Evolutionary conservation across 2,888 invertebrate genomes (phyloP).

Genomic region (Periphyllus acericola): DNA sequence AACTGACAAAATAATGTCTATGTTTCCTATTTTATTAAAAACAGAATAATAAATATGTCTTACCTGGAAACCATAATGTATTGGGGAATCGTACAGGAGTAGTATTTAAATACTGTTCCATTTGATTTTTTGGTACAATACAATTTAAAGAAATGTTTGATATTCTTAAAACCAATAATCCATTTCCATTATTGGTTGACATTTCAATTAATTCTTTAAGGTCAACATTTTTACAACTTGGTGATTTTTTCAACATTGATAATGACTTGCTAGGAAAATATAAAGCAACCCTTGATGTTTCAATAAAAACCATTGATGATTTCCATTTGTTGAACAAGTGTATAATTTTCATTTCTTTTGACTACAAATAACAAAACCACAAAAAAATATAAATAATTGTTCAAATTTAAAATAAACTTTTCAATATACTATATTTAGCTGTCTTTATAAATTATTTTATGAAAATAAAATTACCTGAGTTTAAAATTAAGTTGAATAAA

Average conservation of each 20-base stretch:
- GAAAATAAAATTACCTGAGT: no score
- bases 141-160: constrained; percentile 56
- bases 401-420: neutral
- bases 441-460: no score
- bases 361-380: constrained; percentile 21
- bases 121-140: constrained; percentile 44
- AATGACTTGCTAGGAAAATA: constrained; percentile 59
- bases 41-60: neutral
- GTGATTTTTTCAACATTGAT: constrained; percentile 42
- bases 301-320: constrained; percentile 50
- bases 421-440: neutral
- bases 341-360: constrained; percentile 54
- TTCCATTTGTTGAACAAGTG: constrained; percentile 51
- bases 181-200: constrained; percentile 38
- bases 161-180: constrained; percentile 49
- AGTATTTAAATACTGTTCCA: constrained; percentile 53
- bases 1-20: no score
- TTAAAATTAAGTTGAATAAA: no score
- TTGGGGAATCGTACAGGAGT: constrained; percentile 37
- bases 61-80: constrained; percentile 48
- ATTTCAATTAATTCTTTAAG: constrained; percentile 36
- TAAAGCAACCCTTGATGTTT: constrained; percentile 44
- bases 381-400: neutral
- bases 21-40: neutral
- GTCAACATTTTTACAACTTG: constrained; percentile 20